A percentile compares a stretch with the other conserved stretches of the same genome.
Evolutionary conservation across 2,113 vertebrate species (phyloP).

Genomic region (Leptosomus discolor): DNA sequence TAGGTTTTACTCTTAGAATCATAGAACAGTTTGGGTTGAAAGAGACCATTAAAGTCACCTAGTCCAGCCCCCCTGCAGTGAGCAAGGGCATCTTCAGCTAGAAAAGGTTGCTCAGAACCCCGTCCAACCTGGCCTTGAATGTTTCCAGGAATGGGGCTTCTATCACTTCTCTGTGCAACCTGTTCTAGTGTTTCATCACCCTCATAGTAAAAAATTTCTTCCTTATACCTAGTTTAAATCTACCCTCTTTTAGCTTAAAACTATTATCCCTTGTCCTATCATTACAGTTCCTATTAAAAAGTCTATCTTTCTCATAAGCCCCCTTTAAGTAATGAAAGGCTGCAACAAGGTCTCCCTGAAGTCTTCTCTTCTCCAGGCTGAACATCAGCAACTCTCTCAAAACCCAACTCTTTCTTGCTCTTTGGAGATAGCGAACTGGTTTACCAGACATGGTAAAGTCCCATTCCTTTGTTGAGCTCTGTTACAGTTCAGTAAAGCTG

Average conservation of each 20-base stretch:
- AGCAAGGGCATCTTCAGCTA: neutral
- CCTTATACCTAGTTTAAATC: neutral
- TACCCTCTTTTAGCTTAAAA: neutral
- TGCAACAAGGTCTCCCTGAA: too few relatives aligned
- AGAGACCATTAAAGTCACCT: neutral
- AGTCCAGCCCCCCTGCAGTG: fast-evolving
- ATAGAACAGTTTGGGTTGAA: neutral
- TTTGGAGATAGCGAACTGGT: too few relatives aligned
- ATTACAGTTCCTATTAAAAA: too few relatives aligned
- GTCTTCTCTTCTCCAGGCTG: too few relatives aligned
- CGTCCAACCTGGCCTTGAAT: neutral
- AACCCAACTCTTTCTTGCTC: neutral
- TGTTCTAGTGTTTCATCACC: neutral
- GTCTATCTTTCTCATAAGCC: too few relatives aligned
- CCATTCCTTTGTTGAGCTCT: neutral
- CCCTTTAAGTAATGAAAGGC: too few relatives aligned
- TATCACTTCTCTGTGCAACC: neutral
- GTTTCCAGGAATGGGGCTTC: neutral
- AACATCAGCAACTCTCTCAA: too few relatives aligned
- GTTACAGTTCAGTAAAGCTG: neutral
- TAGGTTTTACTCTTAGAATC: neutral
- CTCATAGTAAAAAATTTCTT: fast-evolving
- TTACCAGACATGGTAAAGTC: neutral
- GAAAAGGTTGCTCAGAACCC: neutral
- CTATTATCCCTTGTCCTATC: too few relatives aligned